Base-by-base conservation (phyloP, 2,113 vertebrate genomes). In the Sceloporus undulatus region DNA sequence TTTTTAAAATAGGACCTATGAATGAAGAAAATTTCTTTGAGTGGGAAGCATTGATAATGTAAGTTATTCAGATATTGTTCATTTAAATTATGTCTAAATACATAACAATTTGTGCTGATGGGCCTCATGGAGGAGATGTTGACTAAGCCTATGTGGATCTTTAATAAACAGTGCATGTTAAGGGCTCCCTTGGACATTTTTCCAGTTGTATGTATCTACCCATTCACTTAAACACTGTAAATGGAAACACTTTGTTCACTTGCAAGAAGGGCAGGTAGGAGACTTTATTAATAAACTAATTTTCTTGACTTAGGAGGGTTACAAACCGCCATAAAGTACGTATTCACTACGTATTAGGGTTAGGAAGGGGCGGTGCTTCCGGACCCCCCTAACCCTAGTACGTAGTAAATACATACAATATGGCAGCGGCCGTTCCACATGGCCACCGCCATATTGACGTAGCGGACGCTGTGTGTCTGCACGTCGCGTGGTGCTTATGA, bases 11-110 rank as follows among this genome's bases (percentile, higher is more conserved):
- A 99, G 98, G 98, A 91, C 99, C 99, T 5, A 98, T 98, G 92
- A 99, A 99, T 25, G 99, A 99, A 91, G 99, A 99, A 95, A 99
- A 99, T 92, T 99, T 99, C 95, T 99, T 99, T 74, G 99, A 99
- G 66, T 99, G 99, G 99, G 99, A 99, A 94, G 98, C 99, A 68
- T 93, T 99, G 79, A 99, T 99, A 92, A 99, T 99, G 99, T 99
- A 95, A 99, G 98, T 98, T 85, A 23, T 62, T 73, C 23, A 9
- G 13, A 1, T 81, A 27, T 0, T 73, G 83, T 82, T 21, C 66
- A 25, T 85, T 75, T 84, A 52, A 48, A 82, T 54, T 29, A 68
- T 54, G 40, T 62, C 25, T 34, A 38, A 52, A 76, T 68, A 40
- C 13, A 34, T 54, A 75, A 48, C 19, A n/a, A n/a, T 74, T 82